Conservation (phyloP, 2,797 vertebrate genomes). For the Coreius guichenoti region DNA sequence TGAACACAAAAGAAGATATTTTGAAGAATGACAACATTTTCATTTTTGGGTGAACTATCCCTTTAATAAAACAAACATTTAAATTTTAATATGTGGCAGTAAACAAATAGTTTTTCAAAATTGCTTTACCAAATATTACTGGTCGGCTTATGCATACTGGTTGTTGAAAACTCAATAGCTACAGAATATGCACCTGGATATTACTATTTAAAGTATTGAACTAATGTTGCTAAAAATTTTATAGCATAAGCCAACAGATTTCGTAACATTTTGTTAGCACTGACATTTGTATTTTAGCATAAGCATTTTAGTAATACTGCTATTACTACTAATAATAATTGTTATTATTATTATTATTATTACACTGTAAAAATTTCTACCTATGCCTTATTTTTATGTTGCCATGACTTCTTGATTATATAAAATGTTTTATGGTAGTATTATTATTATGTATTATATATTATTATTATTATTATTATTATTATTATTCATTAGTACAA, state of each 20-base stretch:
- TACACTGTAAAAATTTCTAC: not conserved
- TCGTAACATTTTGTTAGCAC: not conserved
- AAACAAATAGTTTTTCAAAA: not conserved
- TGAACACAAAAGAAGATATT: no score
- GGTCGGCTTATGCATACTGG: not conserved
- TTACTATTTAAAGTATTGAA: not conserved
- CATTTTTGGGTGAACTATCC: not conserved
- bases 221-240: not conserved
- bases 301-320: not conserved
- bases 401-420: not conserved
- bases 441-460: not conserved
- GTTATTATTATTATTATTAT: not conserved
- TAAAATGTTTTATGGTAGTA: not conserved
- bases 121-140: slow-evolving; percentile 7
- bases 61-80: not conserved
- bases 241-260: not conserved
- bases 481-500: not conserved
- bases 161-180: not conserved
- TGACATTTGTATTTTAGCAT: not conserved
- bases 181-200: not conserved
- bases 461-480: slow-evolving; percentile 8
- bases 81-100: not conserved
- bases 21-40: not conserved
- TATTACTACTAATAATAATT: not conserved
- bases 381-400: not conserved